Evolutionary conservation across 2,797 vertebrate genomes (phyloP).

Genomic region (Gobionotothen gibberifrons): DNA sequence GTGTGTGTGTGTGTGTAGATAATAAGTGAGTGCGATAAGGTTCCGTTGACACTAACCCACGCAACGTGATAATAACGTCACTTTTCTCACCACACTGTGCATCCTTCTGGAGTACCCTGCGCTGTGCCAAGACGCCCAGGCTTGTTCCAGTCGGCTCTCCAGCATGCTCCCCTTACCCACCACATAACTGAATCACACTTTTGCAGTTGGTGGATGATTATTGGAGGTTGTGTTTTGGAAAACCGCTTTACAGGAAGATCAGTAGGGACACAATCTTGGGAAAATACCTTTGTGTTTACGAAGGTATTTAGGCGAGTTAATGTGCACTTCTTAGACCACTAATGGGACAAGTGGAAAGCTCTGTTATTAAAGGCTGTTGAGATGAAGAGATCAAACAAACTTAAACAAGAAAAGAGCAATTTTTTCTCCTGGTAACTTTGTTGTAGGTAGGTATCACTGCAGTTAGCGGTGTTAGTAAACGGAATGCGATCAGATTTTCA

Average conservation of each 20-base stretch:
- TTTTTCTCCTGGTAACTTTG: slow-evolving; percentile 17
- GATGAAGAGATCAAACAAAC: slow-evolving; percentile 42
- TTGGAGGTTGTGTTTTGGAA: slow-evolving; percentile 13
- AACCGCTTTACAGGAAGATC: slow-evolving; percentile 33
- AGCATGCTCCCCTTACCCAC: slow-evolving; percentile 37
- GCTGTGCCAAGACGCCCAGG: slow-evolving; percentile 70
- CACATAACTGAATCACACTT: slow-evolving; percentile 42
- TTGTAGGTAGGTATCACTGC: slow-evolving; percentile 8
- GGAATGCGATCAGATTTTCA: slow-evolving; percentile 49
- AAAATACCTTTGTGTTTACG: slow-evolving; percentile 49
- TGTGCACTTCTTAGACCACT: slow-evolving; percentile 17
- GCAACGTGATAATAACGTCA: slow-evolving; percentile 80
- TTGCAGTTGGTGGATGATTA: slow-evolving; percentile 34
- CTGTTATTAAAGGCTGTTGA: slow-evolving; percentile 27
- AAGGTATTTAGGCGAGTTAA: slow-evolving; percentile 27
- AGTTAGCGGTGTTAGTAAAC: slow-evolving; percentile 25
- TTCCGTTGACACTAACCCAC: slow-evolving; percentile 77
- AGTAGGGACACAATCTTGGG: slow-evolving; percentile 20
- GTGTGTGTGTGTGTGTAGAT: slow-evolving; percentile 38
- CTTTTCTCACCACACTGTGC: slow-evolving; percentile 78
- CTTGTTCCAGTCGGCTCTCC: slow-evolving; percentile 57
- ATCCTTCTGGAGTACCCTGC: slow-evolving; percentile 79
- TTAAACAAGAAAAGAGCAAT: neutral
- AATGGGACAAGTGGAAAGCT: slow-evolving; percentile 26
- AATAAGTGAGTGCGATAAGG: slow-evolving; percentile 67